These are phyloP conservation scores for Trichopria drosophilae DNA, from an alignment of 2,888 invertebrate species.

Conservation along the genomic window DNA sequence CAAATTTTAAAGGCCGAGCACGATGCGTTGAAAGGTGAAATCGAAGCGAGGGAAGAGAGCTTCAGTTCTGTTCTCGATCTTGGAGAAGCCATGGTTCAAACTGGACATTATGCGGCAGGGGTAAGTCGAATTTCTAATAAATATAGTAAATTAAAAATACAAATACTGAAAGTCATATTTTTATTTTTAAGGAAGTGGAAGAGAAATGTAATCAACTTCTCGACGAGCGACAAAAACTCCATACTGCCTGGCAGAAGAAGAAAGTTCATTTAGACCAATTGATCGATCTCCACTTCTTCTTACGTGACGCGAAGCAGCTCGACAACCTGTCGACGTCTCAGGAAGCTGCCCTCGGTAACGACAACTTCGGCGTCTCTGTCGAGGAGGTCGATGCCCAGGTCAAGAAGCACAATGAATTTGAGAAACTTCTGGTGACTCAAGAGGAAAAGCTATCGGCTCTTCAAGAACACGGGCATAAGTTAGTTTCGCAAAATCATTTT, in stretches of 20 bases:
- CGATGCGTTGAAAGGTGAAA: conserved; percentile 78
- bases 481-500: conserved; percentile 89
- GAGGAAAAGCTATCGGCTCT: conserved; percentile 84
- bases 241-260: conserved; percentile 85
- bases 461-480: conserved; percentile 82
- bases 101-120: conserved; percentile 77
- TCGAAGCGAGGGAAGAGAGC: conserved; percentile 84
- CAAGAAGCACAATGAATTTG: conserved; percentile 94
- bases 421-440: conserved; percentile 83
- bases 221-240: conserved; percentile 77
- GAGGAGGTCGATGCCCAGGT: conserved; percentile 88
- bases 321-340: conserved; percentile 87
- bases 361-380: conserved; percentile 76
- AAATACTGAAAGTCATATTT: too few relatives aligned
- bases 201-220: conserved; percentile 77
- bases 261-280: conserved; percentile 88
- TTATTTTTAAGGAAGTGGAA: conserved; percentile 79
- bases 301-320: conserved; percentile 90
- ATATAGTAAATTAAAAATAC: background rate
- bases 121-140: conserved; percentile 52
- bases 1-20: conserved; percentile 83
- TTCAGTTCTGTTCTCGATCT: conserved; percentile 74
- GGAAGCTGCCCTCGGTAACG: conserved; percentile 75
- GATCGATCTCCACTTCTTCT: conserved; percentile 91
- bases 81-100: conserved; percentile 82